A percentile compares a stretch with the other conserved stretches of the same genome.
These are phyloP conservation scores for Ectropis grisescens DNA, from an alignment of 1,140 invertebrate genomes.

Conservation along the genomic window DNA sequence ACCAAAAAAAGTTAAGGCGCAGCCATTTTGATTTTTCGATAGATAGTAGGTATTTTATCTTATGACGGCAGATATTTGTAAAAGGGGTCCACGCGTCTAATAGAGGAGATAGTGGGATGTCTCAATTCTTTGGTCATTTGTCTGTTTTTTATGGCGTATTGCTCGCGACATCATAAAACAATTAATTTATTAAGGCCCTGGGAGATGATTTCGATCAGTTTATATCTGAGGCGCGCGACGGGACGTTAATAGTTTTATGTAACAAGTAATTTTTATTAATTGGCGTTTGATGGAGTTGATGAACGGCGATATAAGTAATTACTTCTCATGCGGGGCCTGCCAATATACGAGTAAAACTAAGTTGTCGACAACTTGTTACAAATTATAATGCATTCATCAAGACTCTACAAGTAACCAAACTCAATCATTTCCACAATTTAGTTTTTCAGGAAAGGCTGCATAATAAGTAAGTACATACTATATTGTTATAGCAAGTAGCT, in stretches of 20 bases:
- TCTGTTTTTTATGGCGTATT: conserved; percentile 45
- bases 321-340: conserved; percentile 5
- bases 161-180: conserved; percentile 62
- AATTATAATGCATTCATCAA: too few relatives aligned
- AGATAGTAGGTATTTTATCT: conserved; percentile 29
- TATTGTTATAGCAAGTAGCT: too few relatives aligned
- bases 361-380: too few relatives aligned
- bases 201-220: conserved; percentile 52
- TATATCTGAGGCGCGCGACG: conserved; percentile 10
- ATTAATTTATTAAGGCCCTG: conserved; percentile 55
- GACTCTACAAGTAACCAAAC: too few relatives aligned
- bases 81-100: conserved; percentile 35
- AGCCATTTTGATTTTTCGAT: conserved; percentile 47
- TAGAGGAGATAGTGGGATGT: conserved; percentile 61
- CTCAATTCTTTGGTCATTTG: conserved; percentile 58
- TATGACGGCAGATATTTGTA: conserved; percentile 30
- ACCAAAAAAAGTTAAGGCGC: conserved; percentile 22
- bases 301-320: not conserved
- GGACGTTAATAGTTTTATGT: conserved; percentile 52
- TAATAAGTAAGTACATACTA: too few relatives aligned
- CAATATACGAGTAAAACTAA: too few relatives aligned
- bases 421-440: too few relatives aligned
- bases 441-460: too few relatives aligned
- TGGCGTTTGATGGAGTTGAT: conserved; percentile 44
- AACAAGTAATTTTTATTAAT: conserved; percentile 63